A percentile compares a stretch with the other conserved stretches of the same genome.
phyloP scores from a whole-genome alignment of 1,140 invertebrate genomes.

The Dryas iulia region DNA sequence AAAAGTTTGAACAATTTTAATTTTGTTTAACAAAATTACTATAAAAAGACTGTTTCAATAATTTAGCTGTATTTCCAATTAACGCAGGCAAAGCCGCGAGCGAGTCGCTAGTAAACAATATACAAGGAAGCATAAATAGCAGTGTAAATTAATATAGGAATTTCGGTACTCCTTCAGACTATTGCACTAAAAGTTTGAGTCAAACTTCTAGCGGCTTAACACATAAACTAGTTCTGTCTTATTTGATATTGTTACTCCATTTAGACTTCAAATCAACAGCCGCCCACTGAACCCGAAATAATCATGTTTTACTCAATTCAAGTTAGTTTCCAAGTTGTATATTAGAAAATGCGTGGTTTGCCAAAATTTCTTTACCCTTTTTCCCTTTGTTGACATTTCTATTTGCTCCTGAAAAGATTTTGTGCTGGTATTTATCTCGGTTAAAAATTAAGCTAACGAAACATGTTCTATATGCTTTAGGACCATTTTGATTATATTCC shows the following conservation, averaged over 20 bases:
- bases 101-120: too few relatives aligned
- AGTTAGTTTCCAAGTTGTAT: neutral
- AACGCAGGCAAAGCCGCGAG: too few relatives aligned
- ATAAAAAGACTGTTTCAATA: too few relatives aligned
- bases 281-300: constrained; percentile 6
- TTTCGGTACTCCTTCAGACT: too few relatives aligned
- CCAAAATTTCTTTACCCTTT: constrained; percentile 12
- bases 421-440: constrained; percentile 9
- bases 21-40: too few relatives aligned
- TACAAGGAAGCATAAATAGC: too few relatives aligned
- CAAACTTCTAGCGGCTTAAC: neutral
- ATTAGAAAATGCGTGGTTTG: neutral
- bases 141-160: too few relatives aligned
- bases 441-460: constrained; percentile 7
- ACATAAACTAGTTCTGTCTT: constrained; percentile 12
- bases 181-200: constrained; percentile 3
- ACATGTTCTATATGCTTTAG: constrained; percentile 1
- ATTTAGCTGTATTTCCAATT: too few relatives aligned
- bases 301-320: constrained; percentile 1
- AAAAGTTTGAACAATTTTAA: too few relatives aligned
- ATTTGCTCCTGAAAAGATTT: neutral
- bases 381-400: constrained; percentile 10
- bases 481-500: constrained; percentile 1
- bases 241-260: constrained; percentile 13
- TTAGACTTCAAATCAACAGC: constrained; percentile 17